phyloP scores from a whole-genome alignment of 2,113 vertebrate genomes.

The Pelmatolapia mariae region DNA sequence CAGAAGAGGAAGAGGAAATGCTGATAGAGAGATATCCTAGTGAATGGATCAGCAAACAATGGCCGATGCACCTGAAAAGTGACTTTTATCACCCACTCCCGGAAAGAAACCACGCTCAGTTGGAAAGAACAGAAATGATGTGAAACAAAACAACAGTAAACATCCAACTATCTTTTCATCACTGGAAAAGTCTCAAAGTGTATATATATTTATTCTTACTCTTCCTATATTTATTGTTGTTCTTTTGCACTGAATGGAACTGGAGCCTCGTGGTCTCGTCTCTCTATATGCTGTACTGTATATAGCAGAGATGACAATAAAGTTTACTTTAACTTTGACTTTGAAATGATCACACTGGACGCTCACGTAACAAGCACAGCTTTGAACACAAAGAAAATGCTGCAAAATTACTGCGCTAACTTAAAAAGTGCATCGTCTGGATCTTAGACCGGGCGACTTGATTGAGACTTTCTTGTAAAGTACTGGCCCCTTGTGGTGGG shows the following conservation, averaged over 20 bases:
- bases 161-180: neutral
- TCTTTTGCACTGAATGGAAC: neutral
- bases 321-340: neutral
- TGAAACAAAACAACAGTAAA: neutral
- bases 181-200: neutral
- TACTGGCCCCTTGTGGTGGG: neutral
- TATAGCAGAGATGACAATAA: neutral
- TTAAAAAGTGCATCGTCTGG: neutral
- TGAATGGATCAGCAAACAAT: neutral
- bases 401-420: neutral
- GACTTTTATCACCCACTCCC: neutral
- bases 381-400: neutral
- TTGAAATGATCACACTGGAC: neutral
- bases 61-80: neutral
- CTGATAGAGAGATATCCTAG: neutral
- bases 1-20: neutral
- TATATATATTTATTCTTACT: neutral
- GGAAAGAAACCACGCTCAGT: neutral
- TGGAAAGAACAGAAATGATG: neutral
- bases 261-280: neutral
- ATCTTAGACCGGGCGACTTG: accelerated
- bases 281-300: neutral
- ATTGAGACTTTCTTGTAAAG: neutral
- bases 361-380: neutral
- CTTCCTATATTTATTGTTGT: neutral